Evolutionary conservation across 2,888 invertebrate species (phyloP).

Genomic region (Mayetiola destructor): DNA sequence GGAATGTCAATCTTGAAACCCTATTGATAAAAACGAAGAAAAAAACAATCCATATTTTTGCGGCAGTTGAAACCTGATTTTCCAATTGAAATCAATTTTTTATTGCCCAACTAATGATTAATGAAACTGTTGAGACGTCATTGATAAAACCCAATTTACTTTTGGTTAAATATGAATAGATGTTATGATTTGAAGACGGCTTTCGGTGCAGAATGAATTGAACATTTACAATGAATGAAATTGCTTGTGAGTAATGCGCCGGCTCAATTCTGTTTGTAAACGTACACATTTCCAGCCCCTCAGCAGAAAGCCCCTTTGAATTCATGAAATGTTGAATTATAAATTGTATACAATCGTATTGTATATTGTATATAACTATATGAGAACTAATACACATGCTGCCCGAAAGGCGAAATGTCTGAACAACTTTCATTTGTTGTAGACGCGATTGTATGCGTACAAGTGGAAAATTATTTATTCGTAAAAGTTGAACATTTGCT

Average conservation of each 20-base stretch:
- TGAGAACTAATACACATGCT: slow-evolving; percentile 1
- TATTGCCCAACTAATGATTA: not conserved
- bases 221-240: too few species aligned
- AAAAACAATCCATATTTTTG: not conserved
- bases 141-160: too few species aligned
- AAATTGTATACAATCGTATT: too few species aligned
- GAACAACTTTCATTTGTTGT: not conserved
- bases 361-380: not conserved
- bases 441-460: not conserved
- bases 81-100: not conserved
- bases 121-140: too few species aligned
- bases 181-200: too few species aligned
- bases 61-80: not conserved
- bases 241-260: too few species aligned
- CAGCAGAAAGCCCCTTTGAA: not conserved
- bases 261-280: not conserved
- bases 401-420: too few species aligned
- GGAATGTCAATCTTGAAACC: not conserved
- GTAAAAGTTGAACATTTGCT: not conserved
- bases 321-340: too few species aligned
- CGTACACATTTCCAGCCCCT: not conserved
- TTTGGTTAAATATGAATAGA: too few species aligned
- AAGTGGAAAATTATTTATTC: slow-evolving; percentile 1
- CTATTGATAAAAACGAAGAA: not conserved
- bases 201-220: too few species aligned